Percentiles rank a stretch among this genome's conserved stretches.
Conservation (phyloP, 1,140 invertebrate genomes). For the Monomorium pharaonis region DNA sequence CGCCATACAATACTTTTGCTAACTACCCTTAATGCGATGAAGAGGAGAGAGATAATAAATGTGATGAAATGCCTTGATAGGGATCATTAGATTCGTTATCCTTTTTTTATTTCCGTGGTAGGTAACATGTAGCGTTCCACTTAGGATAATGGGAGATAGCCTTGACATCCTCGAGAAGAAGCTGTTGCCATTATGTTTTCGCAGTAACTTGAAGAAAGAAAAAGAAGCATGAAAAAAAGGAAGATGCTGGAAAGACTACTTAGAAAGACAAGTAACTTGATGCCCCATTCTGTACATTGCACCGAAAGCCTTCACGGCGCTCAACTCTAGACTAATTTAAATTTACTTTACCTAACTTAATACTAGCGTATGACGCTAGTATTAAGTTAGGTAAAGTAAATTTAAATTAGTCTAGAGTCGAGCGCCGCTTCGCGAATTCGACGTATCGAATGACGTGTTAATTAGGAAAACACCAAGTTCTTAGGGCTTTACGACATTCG, state of each 20-base stretch:
- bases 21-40: conserved; percentile 36
- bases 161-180: conserved; percentile 61
- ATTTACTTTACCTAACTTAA: conserved; percentile 25
- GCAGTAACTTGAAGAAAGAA: neutral
- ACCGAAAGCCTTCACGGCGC: neutral
- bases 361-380: neutral
- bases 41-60: conserved; percentile 17
- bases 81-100: conserved; percentile 47
- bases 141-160: conserved; percentile 56
- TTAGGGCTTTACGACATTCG: neutral
- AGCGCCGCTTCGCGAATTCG: neutral
- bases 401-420: conserved; percentile 15
- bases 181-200: conserved; percentile 14
- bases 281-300: neutral
- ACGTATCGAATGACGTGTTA: neutral
- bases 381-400: conserved; percentile 25
- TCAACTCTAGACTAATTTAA: conserved; percentile 12
- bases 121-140: conserved; percentile 26
- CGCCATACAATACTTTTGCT: neutral
- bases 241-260: neutral
- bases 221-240: neutral
- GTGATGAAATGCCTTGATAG: conserved; percentile 13
- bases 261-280: conserved; percentile 21
- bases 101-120: conserved; percentile 31
- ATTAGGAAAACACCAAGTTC: neutral